Base-by-base conservation (phyloP, 2,888 invertebrate species). In the Zaprionus lineosus region DNA sequence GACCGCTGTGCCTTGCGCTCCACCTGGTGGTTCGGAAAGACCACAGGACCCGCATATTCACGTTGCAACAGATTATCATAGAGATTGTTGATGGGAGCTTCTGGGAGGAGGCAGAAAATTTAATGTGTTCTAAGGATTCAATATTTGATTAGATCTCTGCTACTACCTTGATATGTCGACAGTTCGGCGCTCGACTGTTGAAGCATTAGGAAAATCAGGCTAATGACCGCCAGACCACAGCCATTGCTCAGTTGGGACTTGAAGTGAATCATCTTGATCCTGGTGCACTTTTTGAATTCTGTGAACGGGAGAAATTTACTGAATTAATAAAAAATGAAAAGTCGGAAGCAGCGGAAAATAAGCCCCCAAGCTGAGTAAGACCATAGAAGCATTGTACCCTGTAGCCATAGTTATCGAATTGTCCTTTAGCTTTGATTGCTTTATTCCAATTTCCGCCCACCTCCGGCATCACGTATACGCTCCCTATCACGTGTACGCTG, bases 1-100 rank as follows among this genome's bases (percentile, higher is more conserved):
- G 94, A 94, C 63, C 95, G 92, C 82, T 94, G 94, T 2, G 95
- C 94, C 89, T 95, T 95, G 87, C 95, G 93, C 40, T 94, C 94
- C 18, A 95, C 92, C 39, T 87, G 84, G 88, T 95, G 95, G 6
- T 92, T 92, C 33, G 92, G 89, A 57, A 90, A 88, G n/a, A 88
- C 83, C 18, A 89, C 78, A 2, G 90, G 90, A 0, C 88, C 90
- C 21, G 89, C 88, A 56, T 90, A 90, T 76, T 90, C 90, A 11
- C 89, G 86, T 70, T 90, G 90, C 26, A 90, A 71, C 21, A 90
- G 72, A 61, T 86, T 89, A 24, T 90, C 88, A 50, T 90, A 90
- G 2, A 90, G 70, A 53, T 84, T 87, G 55, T 73, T 88, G 14
- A 90, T 77, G 34, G 88, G 69, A 56, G 84, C 88, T 67, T 50